Conservation (phyloP, 2,888 invertebrate genomes). For the Philaethria dido region DNA sequence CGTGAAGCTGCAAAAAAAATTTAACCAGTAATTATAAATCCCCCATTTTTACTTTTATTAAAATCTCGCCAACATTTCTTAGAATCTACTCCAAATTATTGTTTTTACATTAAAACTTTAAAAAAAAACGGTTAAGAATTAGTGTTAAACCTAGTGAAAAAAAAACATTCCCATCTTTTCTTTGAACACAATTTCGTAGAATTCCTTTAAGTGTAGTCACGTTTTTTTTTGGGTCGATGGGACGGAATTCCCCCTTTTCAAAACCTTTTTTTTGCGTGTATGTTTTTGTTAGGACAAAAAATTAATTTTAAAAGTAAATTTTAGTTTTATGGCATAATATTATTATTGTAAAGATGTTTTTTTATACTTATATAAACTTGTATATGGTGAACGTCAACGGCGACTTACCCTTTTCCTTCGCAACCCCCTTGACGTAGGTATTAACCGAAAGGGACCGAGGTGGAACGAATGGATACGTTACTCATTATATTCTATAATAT, state of each 20-base stretch:
- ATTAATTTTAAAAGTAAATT: not conserved
- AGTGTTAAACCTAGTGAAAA: not conserved
- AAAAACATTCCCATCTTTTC: not conserved
- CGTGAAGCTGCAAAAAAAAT: too few relatives aligned
- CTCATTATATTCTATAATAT: constrained; percentile 3
- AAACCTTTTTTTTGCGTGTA: constrained; percentile 2
- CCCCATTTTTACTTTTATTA: too few relatives aligned
- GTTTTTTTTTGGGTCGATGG: constrained; percentile 17
- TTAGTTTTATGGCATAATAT: not conserved
- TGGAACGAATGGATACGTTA: not conserved
- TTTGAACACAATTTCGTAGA: constrained; percentile 13
- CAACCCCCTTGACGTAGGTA: constrained; percentile 5
- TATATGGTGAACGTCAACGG: not conserved
- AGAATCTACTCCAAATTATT: too few relatives aligned
- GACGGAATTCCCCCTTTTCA: constrained; percentile 10
- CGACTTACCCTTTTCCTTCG: constrained; percentile 4
- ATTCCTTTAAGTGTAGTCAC: constrained; percentile 5
- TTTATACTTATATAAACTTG: not conserved
- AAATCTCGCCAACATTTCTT: too few relatives aligned
- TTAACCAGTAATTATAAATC: too few relatives aligned
- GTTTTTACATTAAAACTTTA: too few relatives aligned
- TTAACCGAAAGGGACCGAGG: not conserved
- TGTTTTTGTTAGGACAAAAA: not conserved
- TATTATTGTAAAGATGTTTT: not conserved
- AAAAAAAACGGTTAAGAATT: not conserved